Evolutionary conservation across 2,888 invertebrate species (phyloP).

Genomic region (Hirtodrosophila confusa): DNA sequence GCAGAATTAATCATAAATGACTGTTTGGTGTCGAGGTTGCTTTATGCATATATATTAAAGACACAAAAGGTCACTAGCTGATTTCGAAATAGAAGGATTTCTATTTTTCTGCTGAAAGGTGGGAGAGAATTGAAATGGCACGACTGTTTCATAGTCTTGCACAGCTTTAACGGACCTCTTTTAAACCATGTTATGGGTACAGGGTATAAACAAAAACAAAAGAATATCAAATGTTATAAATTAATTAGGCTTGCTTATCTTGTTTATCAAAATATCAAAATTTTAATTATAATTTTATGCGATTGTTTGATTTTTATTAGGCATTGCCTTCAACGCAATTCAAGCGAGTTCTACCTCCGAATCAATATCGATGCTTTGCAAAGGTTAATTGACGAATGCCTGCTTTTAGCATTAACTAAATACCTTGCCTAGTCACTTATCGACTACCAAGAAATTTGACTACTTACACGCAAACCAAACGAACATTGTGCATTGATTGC

Average conservation of each 20-base stretch:
- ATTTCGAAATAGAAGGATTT: too few species aligned
- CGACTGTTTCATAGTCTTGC: too few species aligned
- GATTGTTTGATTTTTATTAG: slow-evolving; percentile 1
- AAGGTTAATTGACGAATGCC: slow-evolving; percentile 11
- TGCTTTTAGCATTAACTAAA: neutral
- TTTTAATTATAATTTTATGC: slow-evolving; percentile 11
- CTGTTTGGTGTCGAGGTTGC: too few species aligned
- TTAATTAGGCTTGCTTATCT: slow-evolving; percentile 21
- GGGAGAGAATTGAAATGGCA: too few species aligned
- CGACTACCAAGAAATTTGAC: neutral
- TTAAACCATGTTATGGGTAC: too few species aligned
- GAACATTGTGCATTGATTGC: neutral
- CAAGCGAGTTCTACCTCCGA: neutral
- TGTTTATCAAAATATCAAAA: slow-evolving; percentile 12
- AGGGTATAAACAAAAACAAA: neutral
- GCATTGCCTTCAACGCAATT: neutral
- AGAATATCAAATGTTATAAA: neutral
- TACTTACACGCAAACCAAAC: neutral
- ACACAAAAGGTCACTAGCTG: too few species aligned
- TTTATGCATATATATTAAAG: too few species aligned
- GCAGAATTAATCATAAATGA: too few species aligned
- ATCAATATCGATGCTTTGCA: neutral
- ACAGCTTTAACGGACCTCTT: too few species aligned
- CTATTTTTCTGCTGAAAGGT: too few species aligned
- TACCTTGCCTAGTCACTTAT: neutral